A percentile compares a stretch with the other conserved stretches of the same genome.
These are phyloP conservation scores for Marisa cornuarietis DNA, from an alignment of 1,140 invertebrate genomes.

Conservation along the genomic window DNA sequence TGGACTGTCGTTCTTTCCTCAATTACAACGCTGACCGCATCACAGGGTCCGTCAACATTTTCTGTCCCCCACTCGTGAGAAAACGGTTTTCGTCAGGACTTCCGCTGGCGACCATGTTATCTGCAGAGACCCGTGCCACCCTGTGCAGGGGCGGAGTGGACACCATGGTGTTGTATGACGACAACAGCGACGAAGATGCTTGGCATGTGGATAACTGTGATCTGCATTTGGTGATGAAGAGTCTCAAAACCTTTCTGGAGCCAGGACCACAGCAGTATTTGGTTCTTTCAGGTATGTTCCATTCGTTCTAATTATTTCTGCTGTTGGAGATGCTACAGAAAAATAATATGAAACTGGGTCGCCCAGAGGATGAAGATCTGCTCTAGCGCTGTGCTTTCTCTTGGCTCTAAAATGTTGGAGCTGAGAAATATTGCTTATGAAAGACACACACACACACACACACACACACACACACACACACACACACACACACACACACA, in stretches of 20 bases:
- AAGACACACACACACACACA: no score
- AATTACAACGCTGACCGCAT: slow-evolving; percentile 30
- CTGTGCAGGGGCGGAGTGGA: slow-evolving; percentile 18
- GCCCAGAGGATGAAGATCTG: no score
- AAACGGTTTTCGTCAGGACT: slow-evolving; percentile 26
- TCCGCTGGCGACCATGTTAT: slow-evolving; percentile 24
- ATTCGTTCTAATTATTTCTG: no score
- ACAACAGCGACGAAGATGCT: slow-evolving; percentile 25
- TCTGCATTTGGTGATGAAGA: slow-evolving; percentile 23
- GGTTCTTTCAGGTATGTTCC: slow-evolving; percentile 24
- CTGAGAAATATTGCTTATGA: no score
- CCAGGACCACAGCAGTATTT: background rate
- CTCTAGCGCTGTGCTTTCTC: no score
- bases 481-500: no score
- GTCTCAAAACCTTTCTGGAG: slow-evolving; percentile 22
- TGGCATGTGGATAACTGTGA: slow-evolving; percentile 15
- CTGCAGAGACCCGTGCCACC: slow-evolving; percentile 21
- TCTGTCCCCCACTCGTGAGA: slow-evolving; percentile 26
- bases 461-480: no score
- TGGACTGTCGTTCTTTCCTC: slow-evolving; percentile 31
- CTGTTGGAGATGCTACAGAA: no score
- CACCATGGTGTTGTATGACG: slow-evolving; percentile 24
- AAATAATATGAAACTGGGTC: no score
- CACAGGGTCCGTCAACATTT: slow-evolving; percentile 27
- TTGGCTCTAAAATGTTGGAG: no score